phyloP scores from a whole-genome alignment of 2,113 vertebrate species.

The Prochilodus magdalenae region DNA sequence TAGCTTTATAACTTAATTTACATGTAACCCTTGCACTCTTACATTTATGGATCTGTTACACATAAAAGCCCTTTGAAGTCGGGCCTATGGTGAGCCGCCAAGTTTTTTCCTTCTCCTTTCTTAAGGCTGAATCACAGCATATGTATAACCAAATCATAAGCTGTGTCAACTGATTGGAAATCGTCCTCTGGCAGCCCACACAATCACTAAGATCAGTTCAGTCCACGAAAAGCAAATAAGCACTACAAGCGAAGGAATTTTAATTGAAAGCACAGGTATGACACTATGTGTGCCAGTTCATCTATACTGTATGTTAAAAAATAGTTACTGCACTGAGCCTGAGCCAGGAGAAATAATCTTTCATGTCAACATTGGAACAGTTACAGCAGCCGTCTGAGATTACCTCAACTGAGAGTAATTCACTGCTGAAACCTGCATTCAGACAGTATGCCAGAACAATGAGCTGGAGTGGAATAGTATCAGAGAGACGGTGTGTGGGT shows the following conservation, averaged over 20 bases:
- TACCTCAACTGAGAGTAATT: constrained; percentile 43
- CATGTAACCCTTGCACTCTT: constrained; percentile 21
- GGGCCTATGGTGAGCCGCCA: constrained; percentile 19
- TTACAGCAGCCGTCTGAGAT: constrained; percentile 23
- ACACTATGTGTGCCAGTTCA: constrained; percentile 26
- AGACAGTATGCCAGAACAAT: constrained; percentile 22
- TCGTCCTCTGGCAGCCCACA: constrained; percentile 35
- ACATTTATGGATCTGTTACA: constrained; percentile 25
- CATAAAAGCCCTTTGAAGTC: constrained; percentile 42
- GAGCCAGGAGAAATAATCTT: constrained; percentile 28
- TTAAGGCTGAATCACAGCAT: constrained; percentile 41
- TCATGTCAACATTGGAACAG: constrained; percentile 24
- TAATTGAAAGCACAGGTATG: constrained; percentile 46
- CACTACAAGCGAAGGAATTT: constrained; percentile 38
- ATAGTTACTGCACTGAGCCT: not conserved
- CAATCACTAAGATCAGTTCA: constrained; percentile 40
- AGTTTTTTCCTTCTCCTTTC: not conserved
- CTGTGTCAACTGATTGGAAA: constrained; percentile 36
- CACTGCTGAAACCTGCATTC: constrained; percentile 33
- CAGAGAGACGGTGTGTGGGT: not conserved
- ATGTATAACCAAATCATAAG: constrained; percentile 43
- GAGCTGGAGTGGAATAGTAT: constrained; percentile 15
- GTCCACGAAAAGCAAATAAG: constrained; percentile 36
- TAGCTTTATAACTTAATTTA: constrained; percentile 10
- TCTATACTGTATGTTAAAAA: constrained; percentile 4